Evolutionary conservation across 2,113 vertebrate genomes (phyloP).

Genomic region (Xerus inauris): DNA sequence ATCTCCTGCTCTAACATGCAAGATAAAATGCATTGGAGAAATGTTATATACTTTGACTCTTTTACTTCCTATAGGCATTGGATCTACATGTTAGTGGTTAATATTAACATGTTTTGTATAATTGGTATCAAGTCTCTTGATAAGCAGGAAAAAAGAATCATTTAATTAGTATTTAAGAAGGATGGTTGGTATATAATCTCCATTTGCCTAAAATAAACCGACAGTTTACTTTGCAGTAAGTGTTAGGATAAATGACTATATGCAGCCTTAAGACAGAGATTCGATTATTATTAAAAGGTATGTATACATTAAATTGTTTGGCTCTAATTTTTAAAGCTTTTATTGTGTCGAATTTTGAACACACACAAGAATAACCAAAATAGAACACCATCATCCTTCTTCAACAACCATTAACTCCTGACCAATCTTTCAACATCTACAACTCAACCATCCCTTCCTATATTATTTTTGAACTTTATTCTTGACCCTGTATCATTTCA

Average conservation of each 20-base stretch:
- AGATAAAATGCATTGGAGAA: not conserved
- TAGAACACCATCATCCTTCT: not conserved
- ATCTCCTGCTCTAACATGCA: not conserved
- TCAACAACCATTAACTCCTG: not conserved
- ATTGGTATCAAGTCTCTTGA: not conserved
- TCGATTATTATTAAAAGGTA: not conserved
- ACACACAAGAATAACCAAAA: not conserved
- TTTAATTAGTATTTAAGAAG: slow-evolving; percentile 1
- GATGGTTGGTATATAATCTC: not conserved
- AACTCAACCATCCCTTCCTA: not conserved
- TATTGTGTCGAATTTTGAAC: not conserved
- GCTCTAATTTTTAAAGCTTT: not conserved
- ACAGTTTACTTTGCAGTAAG: not conserved
- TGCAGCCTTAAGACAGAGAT: not conserved
- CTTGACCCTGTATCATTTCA: not conserved
- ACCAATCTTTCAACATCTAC: not conserved
- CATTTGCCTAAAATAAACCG: not conserved
- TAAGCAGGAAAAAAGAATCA: not conserved
- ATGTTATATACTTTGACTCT: not conserved
- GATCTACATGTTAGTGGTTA: not conserved
- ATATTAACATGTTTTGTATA: not conserved
- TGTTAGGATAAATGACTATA: slow-evolving; percentile 16
- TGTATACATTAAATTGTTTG: not conserved
- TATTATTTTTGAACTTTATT: slow-evolving; percentile 40
- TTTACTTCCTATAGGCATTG: not conserved